A percentile compares a stretch with the other conserved stretches of the same genome.
phyloP scores from a whole-genome alignment of 2,888 invertebrate species.

The Tenodera sinensis region DNA sequence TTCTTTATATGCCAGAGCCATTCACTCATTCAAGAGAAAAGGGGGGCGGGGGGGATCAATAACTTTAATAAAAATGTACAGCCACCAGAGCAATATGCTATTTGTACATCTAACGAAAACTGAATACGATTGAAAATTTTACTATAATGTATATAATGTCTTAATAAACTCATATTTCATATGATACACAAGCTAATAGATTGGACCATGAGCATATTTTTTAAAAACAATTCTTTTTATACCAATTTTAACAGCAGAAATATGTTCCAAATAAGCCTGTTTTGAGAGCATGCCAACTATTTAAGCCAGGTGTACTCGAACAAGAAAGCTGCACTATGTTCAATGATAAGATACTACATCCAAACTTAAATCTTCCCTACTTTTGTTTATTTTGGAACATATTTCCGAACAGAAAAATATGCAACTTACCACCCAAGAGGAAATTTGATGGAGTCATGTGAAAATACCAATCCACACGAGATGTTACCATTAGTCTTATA shows the following conservation, averaged over 20 bases:
- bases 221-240: neutral
- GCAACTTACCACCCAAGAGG: conserved; percentile 27
- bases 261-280: conserved; percentile 25
- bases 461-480: conserved; percentile 24
- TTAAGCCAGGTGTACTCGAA: neutral
- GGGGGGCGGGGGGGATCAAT: conserved; percentile 11
- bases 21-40: conserved; percentile 14
- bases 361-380: neutral
- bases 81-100: conserved; percentile 32
- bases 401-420: conserved; percentile 23
- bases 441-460: conserved; percentile 27
- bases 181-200: conserved; percentile 31
- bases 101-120: conserved; percentile 33
- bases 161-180: conserved; percentile 30
- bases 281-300: neutral
- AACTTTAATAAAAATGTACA: conserved; percentile 33
- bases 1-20: conserved; percentile 18
- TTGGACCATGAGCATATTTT: conserved; percentile 27
- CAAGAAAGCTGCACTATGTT: conserved; percentile 23
- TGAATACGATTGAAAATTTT: conserved; percentile 29
- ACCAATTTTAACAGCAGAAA: conserved; percentile 17
- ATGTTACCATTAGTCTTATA: neutral
- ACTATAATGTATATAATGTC: conserved; percentile 28
- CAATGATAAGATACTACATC: neutral
- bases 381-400: conserved; percentile 25